Conservation (phyloP, 1,140 invertebrate genomes). For the Eueides isabella region DNA sequence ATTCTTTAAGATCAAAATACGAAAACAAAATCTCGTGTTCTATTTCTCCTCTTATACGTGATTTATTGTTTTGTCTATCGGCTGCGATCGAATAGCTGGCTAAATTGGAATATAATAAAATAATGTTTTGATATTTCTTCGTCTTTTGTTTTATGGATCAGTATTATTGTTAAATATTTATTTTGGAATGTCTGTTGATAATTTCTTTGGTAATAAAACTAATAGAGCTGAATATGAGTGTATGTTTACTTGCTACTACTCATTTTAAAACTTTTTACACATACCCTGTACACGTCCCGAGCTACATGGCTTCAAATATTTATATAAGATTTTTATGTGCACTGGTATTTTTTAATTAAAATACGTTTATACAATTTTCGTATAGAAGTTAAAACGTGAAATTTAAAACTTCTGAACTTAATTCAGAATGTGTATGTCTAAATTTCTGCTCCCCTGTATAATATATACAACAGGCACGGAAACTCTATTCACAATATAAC, state of each 20-base stretch:
- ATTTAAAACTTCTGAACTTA: too few relatives aligned
- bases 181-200: neutral
- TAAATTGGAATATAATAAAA: constrained; percentile 15
- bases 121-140: constrained; percentile 6
- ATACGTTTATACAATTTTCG: too few relatives aligned
- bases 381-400: too few relatives aligned
- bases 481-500: neutral
- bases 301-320: too few relatives aligned
- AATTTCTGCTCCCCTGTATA: neutral
- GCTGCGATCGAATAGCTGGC: constrained; percentile 11
- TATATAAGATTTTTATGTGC: too few relatives aligned
- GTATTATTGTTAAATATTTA: neutral
- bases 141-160: neutral
- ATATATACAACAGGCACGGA: neutral
- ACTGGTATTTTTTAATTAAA: too few relatives aligned
- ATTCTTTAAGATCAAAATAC: constrained; percentile 11
- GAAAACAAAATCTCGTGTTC: constrained; percentile 14
- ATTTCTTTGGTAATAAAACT: neutral
- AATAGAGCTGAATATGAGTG: too few relatives aligned
- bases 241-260: too few relatives aligned
- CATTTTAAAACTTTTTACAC: too few relatives aligned
- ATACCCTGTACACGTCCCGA: too few relatives aligned
- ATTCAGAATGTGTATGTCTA: too few relatives aligned
- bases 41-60: constrained; percentile 5
- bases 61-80: constrained; percentile 15